phyloP scores from a whole-genome alignment of 2,113 vertebrate species.

The Dromaius novaehollandiae region DNA sequence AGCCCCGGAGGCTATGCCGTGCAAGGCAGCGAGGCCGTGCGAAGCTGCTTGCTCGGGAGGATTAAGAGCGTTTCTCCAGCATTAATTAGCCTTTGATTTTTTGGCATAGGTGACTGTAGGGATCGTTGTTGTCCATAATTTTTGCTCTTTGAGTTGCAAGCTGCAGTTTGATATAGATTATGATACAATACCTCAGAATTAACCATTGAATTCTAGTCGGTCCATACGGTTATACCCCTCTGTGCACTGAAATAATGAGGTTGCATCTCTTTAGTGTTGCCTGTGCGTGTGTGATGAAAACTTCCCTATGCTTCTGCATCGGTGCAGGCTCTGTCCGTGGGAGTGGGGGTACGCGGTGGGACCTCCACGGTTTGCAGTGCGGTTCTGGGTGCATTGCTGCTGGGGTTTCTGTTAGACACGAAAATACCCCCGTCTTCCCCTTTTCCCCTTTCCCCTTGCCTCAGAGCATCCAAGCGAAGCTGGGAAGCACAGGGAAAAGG shows the following conservation, averaged over 20 bases:
- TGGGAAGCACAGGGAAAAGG: not conserved
- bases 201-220: not conserved
- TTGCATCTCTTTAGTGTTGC: not conserved
- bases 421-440: not conserved
- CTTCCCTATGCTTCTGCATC: not conserved
- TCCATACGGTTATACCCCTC: rapidly evolving
- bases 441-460: not conserved
- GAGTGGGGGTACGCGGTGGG: not conserved
- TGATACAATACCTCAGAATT: not conserved
- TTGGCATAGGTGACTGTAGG: not conserved
- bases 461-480: not conserved
- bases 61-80: not conserved
- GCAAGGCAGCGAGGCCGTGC: not conserved
- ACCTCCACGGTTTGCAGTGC: no score
- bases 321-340: not conserved
- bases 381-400: not conserved
- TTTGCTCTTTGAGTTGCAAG: not conserved
- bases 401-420: no score
- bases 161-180: not conserved
- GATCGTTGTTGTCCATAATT: not conserved
- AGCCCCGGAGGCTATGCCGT: not conserved
- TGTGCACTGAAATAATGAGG: not conserved
- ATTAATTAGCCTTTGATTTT: slow-evolving; percentile 19
- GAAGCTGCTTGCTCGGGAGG: not conserved
- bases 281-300: not conserved